Evolutionary conservation across 2,113 vertebrate genomes (phyloP).

Genomic region (Lophotis ruficrista): DNA sequence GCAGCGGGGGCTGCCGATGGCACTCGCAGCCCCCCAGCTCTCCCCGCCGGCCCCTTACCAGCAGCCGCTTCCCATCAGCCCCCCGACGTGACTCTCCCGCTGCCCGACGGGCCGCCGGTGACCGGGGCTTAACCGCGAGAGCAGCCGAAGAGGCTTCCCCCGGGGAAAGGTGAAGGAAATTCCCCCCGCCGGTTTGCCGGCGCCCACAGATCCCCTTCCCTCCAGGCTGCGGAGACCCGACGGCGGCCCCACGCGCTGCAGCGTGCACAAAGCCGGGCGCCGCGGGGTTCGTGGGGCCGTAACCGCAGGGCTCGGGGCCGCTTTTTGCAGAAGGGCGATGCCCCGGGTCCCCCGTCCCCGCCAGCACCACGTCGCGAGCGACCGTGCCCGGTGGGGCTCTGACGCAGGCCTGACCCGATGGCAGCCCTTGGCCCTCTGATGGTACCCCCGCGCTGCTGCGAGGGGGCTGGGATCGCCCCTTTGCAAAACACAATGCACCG

Average conservation of each 20-base stretch:
- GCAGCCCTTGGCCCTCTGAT: background rate
- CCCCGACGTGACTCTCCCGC: background rate
- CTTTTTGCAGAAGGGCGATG: too few species aligned
- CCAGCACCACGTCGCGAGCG: background rate
- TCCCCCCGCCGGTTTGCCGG: too few species aligned
- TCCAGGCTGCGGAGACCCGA: background rate
- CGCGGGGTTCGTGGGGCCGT: background rate
- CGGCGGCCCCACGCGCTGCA: background rate
- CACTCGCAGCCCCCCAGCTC: background rate
- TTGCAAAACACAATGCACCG: background rate
- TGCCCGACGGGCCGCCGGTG: background rate
- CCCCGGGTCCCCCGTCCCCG: rapidly evolving
- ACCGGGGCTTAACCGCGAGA: background rate
- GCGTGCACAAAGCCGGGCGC: background rate
- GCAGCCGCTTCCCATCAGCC: background rate
- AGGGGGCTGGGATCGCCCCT: background rate
- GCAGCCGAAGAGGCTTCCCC: background rate
- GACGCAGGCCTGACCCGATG: background rate
- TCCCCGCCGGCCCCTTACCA: background rate
- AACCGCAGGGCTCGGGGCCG: background rate
- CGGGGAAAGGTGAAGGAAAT: background rate
- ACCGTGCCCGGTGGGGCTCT: background rate
- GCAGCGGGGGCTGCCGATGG: background rate
- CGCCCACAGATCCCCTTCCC: rapidly evolving
- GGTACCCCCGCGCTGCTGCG: background rate